These are phyloP conservation scores for Halichoeres trimaculatus DNA, from an alignment of 2,113 vertebrate genomes.

Conservation along the genomic window DNA sequence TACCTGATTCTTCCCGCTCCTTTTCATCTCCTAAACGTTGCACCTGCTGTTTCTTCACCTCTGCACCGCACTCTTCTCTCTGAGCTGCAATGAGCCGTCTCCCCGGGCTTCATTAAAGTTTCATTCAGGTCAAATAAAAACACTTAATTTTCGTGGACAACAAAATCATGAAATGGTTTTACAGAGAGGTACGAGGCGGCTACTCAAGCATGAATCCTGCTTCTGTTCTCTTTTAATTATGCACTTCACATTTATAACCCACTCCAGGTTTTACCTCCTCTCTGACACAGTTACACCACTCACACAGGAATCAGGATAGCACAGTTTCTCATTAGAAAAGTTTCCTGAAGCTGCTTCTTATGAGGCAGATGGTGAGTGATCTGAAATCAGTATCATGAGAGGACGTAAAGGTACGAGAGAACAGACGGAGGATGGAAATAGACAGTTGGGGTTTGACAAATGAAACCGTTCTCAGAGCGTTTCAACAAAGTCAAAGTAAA, in stretches of 20 bases:
- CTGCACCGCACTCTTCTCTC: background rate
- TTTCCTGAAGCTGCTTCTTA: background rate
- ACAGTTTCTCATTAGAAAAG: background rate
- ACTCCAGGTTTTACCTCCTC: background rate
- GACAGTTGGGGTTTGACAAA: conserved; percentile 1
- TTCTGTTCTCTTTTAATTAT: background rate
- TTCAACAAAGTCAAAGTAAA: conserved; percentile 20
- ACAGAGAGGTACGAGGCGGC: background rate
- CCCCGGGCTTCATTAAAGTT: conserved; percentile 1
- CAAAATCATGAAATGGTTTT: background rate
- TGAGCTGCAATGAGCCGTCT: background rate
- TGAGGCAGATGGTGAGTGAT: conserved; percentile 3
- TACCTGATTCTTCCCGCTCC: background rate
- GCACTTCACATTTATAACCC: background rate
- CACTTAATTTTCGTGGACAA: background rate
- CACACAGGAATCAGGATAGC: background rate
- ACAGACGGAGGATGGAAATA: conserved; percentile 2
- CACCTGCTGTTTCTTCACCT: background rate
- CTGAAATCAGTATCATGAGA: conserved; percentile 4
- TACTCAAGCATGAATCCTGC: background rate
- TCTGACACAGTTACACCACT: background rate
- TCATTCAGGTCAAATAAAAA: conserved; percentile 1
- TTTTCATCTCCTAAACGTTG: background rate
- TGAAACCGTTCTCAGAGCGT: background rate
- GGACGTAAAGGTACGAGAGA: conserved; percentile 4